Conservation (phyloP, 35 echinoderm and acorn worm genomes). For the Holothuria glaberrima region DNA sequence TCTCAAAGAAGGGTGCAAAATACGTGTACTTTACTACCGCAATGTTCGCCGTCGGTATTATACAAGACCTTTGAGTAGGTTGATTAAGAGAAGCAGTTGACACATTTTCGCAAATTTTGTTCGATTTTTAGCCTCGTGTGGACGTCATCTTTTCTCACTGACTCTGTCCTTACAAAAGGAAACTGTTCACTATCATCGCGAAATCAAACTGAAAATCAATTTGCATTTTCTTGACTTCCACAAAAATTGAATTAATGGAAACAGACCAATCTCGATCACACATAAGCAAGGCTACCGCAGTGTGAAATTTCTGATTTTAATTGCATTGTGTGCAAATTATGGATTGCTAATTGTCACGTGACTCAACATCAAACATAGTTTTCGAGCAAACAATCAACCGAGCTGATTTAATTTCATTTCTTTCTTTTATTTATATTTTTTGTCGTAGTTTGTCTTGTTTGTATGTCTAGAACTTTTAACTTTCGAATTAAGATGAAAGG, state of each 20-base stretch:
- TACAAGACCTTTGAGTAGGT: too few species aligned
- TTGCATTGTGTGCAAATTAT: slow-evolving; percentile 45
- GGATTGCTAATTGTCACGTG: slow-evolving; percentile 45
- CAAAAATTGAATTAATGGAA: slow-evolving; percentile 41
- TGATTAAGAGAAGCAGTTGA: not conserved
- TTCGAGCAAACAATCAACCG: slow-evolving; percentile 12
- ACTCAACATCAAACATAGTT: slow-evolving; percentile 39
- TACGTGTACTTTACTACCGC: too few species aligned
- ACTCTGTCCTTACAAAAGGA: not conserved
- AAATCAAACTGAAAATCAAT: slow-evolving; percentile 35
- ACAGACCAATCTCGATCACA: slow-evolving; percentile 35
- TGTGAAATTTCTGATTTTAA: slow-evolving; percentile 35
- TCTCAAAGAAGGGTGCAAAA: too few species aligned
- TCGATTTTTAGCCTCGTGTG: not conserved
- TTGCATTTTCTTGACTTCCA: slow-evolving; percentile 25
- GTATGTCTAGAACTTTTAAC: too few species aligned
- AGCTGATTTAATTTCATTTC: slow-evolving; percentile 39
- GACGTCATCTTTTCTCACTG: not conserved
- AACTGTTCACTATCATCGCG: slow-evolving; percentile 25
- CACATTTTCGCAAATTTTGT: slow-evolving; percentile 18
- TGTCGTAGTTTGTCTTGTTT: not conserved
- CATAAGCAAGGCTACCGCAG: not conserved
- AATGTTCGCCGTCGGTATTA: too few species aligned
- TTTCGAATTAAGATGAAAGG: too few species aligned
- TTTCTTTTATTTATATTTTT: slow-evolving; percentile 44